These are phyloP conservation scores for Thymelicus sylvestris DNA, from an alignment of 2,888 invertebrate genomes.

Conservation along the genomic window DNA sequence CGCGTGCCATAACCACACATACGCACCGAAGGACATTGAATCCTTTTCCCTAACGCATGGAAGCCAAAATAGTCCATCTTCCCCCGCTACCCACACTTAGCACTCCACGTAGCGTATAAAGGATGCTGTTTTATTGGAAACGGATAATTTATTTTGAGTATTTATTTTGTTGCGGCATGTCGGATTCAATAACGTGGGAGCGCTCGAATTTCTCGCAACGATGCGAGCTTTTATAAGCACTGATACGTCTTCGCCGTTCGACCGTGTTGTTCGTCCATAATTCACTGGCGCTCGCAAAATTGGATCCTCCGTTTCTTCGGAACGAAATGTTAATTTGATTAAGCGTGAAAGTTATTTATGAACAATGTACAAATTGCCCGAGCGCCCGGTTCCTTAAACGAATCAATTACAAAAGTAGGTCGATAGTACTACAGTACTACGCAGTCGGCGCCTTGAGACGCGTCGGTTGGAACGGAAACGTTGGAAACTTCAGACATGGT, in stretches of 20 bases:
- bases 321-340: constrained; percentile 35
- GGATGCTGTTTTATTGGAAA: constrained; percentile 80
- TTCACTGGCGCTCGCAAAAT: constrained; percentile 24
- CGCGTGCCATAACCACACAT: constrained; percentile 56
- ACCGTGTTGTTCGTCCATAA: constrained; percentile 25
- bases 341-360: constrained; percentile 28
- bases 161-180: constrained; percentile 74
- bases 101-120: constrained; percentile 61
- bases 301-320: constrained; percentile 36
- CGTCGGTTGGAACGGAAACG: constrained; percentile 12
- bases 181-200: constrained; percentile 75
- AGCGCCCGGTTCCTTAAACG: constrained; percentile 43
- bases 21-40: constrained; percentile 43
- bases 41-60: constrained; percentile 46
- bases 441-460: constrained; percentile 4
- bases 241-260: constrained; percentile 44
- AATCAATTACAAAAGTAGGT: constrained; percentile 50
- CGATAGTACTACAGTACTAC: constrained; percentile 30
- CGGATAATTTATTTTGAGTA: constrained; percentile 81
- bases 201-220: constrained; percentile 50
- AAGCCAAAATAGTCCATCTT: constrained; percentile 47
- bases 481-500: constrained; percentile 26
- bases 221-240: constrained; percentile 53
- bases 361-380: constrained; percentile 34
- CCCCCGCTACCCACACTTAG: constrained; percentile 48